Base-by-base conservation (phyloP, 2,888 invertebrate species). In the Agrochola litura region DNA sequence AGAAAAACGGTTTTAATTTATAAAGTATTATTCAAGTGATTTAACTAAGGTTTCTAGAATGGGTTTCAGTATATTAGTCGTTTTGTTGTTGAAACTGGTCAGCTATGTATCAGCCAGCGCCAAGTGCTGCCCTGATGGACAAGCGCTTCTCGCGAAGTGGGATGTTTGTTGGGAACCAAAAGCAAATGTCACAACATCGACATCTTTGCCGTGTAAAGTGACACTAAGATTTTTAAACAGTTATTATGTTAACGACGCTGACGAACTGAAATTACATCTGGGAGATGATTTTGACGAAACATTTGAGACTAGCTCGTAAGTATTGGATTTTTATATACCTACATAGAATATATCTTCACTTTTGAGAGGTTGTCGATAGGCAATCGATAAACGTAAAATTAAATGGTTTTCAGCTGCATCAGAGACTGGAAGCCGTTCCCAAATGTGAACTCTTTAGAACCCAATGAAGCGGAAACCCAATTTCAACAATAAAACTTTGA, bases 161-260 rank as follows among this genome's bases (percentile, higher is more conserved):
- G 84, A 86, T 6, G 73, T 77, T 0, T 94, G 94, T 68, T 93
- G 92, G 91, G 85, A 92, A 3, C 90, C 89, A 0, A 76, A 63
- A n/a, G 41, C 79, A 0, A 92, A 93, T 49, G 37, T 67, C 0
- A 92, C 91, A 0, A 63, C 69, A 0, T 60, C 82, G 0, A 73
- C 86, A 6, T 49, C 76, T 14, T 64, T 92, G 8, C 52, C 22
- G 4, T 93, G 92, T 58, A 84, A 81, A 6, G 46, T 72, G 1
- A 66, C 73, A 1, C 67, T 79, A 41, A 71, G 86, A 49, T 84
- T 84, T 64, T 49, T 74, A 54, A 73, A 71, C 0, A 84, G 70
- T 60, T 89, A 73, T 65, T 41, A 56, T 30, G 61, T 87, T 3
- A 82, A 77, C 19, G 78, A 86, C 1, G 75, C 80, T 37, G 66